A percentile compares a stretch with the other conserved stretches of the same genome.
Evolutionary conservation across 2,113 vertebrate genomes (phyloP).

Genomic region (Phocoena sinus): DNA sequence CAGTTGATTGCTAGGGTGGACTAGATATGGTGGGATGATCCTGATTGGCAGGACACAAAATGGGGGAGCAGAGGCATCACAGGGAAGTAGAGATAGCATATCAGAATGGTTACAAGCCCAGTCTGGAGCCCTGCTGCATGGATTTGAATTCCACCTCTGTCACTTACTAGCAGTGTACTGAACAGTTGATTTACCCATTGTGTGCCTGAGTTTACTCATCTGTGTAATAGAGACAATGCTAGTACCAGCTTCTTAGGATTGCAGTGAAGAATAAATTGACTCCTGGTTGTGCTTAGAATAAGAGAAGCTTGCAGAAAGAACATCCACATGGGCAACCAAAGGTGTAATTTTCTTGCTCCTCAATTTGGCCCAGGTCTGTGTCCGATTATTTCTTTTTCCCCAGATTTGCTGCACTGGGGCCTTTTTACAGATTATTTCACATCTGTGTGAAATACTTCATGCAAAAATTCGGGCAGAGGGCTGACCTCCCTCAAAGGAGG

Average conservation of each 20-base stretch:
- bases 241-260: background rate
- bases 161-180: background rate
- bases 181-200: background rate
- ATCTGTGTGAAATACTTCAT: conserved; percentile 57
- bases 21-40: too few species aligned
- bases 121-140: background rate
- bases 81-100: background rate
- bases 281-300: background rate
- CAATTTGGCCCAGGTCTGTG: background rate
- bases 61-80: background rate
- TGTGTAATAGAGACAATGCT: background rate
- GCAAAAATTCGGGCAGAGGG: conserved; percentile 46
- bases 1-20: background rate
- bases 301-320: background rate
- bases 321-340: background rate
- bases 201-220: background rate
- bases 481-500: conserved; percentile 46
- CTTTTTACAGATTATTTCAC: conserved; percentile 47
- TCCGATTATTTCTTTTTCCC: conserved; percentile 39
- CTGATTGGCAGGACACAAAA: background rate
- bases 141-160: background rate
- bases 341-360: background rate
- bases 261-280: background rate
- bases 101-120: background rate
- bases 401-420: background rate